These are phyloP conservation scores for Polydrusus pterygomalis DNA, from an alignment of 2,888 invertebrate genomes.

Conservation along the genomic window DNA sequence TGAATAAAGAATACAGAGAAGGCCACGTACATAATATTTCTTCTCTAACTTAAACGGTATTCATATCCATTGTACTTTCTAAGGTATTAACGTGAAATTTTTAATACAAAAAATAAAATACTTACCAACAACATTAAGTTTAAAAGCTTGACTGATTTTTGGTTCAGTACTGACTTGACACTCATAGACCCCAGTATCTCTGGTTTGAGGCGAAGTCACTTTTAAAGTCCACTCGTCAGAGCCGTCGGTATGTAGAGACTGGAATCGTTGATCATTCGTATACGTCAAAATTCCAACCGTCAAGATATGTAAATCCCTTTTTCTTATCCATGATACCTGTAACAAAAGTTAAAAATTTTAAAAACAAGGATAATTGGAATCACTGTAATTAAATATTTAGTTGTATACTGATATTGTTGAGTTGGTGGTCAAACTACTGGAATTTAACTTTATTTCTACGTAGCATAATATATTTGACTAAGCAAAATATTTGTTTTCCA, in stretches of 20 bases:
- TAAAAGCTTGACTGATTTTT: conserved; percentile 84
- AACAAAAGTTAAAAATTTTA: conserved; percentile 44
- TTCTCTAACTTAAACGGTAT: no score
- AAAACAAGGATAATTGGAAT: no score
- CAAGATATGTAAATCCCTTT: conserved; percentile 86
- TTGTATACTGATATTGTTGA: no score
- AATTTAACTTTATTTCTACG: no score
- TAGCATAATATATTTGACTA: background rate
- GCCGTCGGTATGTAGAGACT: conserved; percentile 81
- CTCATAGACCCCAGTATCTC: conserved; percentile 83
- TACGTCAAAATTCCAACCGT: conserved; percentile 84
- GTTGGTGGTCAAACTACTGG: no score
- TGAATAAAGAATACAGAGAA: no score
- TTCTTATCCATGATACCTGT: conserved; percentile 91
- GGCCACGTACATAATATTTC: no score
- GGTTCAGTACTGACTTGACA: conserved; percentile 88
- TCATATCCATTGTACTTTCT: no score
- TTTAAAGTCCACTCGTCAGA: conserved; percentile 84
- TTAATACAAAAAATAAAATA: conserved; percentile 58
- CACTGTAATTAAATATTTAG: no score
- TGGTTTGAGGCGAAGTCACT: conserved; percentile 80
- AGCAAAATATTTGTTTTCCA: background rate
- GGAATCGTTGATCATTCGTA: conserved; percentile 83
- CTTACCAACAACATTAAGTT: conserved; percentile 86
- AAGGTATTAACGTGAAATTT: no score